Percentiles rank a stretch among this genome's conserved stretches.
Conservation (phyloP, 1,140 invertebrate genomes). For the Lasioglossum baleicum region DNA sequence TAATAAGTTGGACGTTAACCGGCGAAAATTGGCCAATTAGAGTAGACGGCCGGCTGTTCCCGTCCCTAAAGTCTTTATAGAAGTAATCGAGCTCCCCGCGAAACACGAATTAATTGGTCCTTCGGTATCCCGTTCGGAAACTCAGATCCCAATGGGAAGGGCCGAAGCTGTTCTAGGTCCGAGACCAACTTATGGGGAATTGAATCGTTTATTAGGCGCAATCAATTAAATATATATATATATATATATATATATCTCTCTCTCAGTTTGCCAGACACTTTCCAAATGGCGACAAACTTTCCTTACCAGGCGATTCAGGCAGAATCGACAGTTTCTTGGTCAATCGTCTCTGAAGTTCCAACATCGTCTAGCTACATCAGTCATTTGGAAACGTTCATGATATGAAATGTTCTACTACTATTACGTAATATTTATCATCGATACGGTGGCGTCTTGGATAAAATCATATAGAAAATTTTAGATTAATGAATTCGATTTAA, state of each 20-base stretch:
- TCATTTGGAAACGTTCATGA: too few relatives aligned
- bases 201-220: slow-evolving; percentile 50
- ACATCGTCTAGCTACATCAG: too few relatives aligned
- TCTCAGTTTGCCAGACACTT: slow-evolving; percentile 1
- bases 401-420: too few relatives aligned
- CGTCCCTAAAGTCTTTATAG: slow-evolving; percentile 66
- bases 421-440: too few relatives aligned
- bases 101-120: slow-evolving; percentile 68
- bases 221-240: slow-evolving; percentile 57
- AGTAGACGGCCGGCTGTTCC: slow-evolving; percentile 67
- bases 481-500: too few relatives aligned
- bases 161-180: slow-evolving; percentile 8
- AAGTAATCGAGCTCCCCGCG: slow-evolving; percentile 67
- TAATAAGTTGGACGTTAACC: slow-evolving; percentile 76
- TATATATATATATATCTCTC: too few relatives aligned
- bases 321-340: too few relatives aligned
- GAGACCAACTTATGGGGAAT: slow-evolving; percentile 45
- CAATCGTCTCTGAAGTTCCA: too few relatives aligned
- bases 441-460: too few relatives aligned
- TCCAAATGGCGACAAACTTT: slow-evolving; percentile 28
- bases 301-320: too few relatives aligned
- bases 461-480: too few relatives aligned
- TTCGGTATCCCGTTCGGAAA: slow-evolving; percentile 51
- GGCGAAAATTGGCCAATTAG: slow-evolving; percentile 76
- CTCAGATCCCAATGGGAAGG: slow-evolving; percentile 23